phyloP scores from a whole-genome alignment of 2,888 invertebrate species.

The Dusona sp. region DNA sequence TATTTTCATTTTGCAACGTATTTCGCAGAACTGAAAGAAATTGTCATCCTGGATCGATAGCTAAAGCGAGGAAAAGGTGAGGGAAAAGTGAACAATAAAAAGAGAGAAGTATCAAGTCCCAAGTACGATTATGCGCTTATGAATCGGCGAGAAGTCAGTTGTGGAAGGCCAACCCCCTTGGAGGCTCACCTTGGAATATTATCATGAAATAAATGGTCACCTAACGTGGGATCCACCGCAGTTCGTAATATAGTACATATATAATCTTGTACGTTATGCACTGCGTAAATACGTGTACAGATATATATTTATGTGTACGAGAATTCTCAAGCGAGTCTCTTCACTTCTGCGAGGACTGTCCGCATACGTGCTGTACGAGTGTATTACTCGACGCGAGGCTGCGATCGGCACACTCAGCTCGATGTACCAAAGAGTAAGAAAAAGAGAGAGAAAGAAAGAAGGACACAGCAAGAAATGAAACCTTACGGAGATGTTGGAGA shows the following conservation, averaged over 20 bases:
- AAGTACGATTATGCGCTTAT: slow-evolving; percentile 63
- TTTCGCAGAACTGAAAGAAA: slow-evolving; percentile 21
- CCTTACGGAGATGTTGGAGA: slow-evolving; percentile 68
- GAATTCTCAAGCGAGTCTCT: slow-evolving; percentile 60
- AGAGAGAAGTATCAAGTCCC: slow-evolving; percentile 44
- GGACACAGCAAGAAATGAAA: slow-evolving; percentile 60
- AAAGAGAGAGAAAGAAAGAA: slow-evolving; percentile 39
- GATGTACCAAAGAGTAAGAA: slow-evolving; percentile 20
- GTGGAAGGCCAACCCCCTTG: slow-evolving; percentile 65
- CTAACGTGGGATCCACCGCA: slow-evolving; percentile 67
- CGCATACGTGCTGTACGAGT: slow-evolving; percentile 64
- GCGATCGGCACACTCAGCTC: slow-evolving; percentile 45
- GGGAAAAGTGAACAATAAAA: background rate
- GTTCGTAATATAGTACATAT: slow-evolving; percentile 55
- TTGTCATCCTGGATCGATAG: background rate
- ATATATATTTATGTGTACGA: slow-evolving; percentile 40
- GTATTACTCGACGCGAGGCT: slow-evolving; percentile 64
- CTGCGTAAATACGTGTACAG: slow-evolving; percentile 45
- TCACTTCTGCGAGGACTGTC: slow-evolving; percentile 57
- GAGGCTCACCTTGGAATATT: slow-evolving; percentile 68
- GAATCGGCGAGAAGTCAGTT: slow-evolving; percentile 64
- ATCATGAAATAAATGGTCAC: slow-evolving; percentile 70
- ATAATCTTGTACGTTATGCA: slow-evolving; percentile 59
- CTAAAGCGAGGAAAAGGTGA: slow-evolving; percentile 37
- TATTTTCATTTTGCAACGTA: background rate